Base-by-base conservation (phyloP, 2,888 invertebrate genomes). In the Itoplectis maculator region DNA sequence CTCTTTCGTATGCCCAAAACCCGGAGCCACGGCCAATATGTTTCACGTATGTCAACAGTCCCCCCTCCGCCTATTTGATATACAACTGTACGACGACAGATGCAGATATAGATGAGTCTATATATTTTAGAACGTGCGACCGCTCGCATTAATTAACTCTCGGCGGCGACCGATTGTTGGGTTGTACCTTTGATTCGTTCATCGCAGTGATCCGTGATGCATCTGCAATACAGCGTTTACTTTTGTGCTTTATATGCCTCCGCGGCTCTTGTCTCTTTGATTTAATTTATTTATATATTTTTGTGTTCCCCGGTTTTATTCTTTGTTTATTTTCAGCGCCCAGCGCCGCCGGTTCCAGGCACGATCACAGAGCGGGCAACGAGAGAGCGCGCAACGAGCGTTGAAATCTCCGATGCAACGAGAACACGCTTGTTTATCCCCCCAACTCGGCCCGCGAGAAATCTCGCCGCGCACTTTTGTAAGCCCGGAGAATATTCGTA, bases 231-330 rank as follows among this genome's bases (percentile, higher is more conserved):
- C 42, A 6, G 37, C 8, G 29, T 45, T 37, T 75, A 45, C n/a
- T 65, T 66, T 70, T 56, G 9, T 18, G 56, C 75, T 83, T 87
- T 86, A 85, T 84, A 87, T 87, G 87, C 85, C 86, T 85, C 82
- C 84, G 23, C 65, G 83, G 85, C 87, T 79, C 8, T 49, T 5
- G 35, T 47, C 23, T 59, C 45, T 47, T 73, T 35, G 5, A 61
- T 61, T 61, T 61, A 73, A 47, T 37, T 15, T 40, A n/a, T 59
- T 35, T n/a, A 47, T 47, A 29, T 29, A 3, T 37, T 37, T 18
- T 8, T 35, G 29, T 56, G 13, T 56, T 23, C 11, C 37, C 11
- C 18, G 20, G 0, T 8, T 59, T 59, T 37, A 13, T 11, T 18
- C n/a, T 35, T 18, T 20, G 18, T 54, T 45, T 35, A 15, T 20